A percentile compares a stretch with the other conserved stretches of the same genome.
These are phyloP conservation scores for Oreochromis aureus DNA, from an alignment of 2,113 vertebrate species.

Conservation along the genomic window DNA sequence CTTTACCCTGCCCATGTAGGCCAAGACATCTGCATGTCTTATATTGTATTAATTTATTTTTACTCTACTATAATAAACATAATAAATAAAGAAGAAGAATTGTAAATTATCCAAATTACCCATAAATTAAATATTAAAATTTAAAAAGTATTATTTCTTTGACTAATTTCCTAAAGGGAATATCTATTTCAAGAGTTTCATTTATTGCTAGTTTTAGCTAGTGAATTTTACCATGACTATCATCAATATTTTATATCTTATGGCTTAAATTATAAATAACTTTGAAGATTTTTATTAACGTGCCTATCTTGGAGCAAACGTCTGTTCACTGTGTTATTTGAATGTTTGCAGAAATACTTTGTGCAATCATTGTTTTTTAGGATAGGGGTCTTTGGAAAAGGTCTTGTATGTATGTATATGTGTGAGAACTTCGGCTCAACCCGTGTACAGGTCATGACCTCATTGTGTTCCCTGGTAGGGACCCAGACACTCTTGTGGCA, in stretches of 20 bases:
- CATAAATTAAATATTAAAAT: background rate
- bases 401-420: background rate
- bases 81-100: background rate
- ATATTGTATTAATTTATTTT: background rate
- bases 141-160: background rate
- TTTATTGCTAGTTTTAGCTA: background rate
- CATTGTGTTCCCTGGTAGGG: slow-evolving; percentile 71
- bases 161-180: background rate
- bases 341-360: background rate
- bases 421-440: slow-evolving; percentile 71
- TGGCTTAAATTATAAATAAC: background rate
- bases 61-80: background rate
- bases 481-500: slow-evolving; percentile 66
- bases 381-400: background rate
- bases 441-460: slow-evolving; percentile 73
- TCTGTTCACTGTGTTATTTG: background rate
- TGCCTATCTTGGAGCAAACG: background rate
- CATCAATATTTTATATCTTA: background rate
- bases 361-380: background rate
- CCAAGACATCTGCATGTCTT: background rate
- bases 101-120: background rate
- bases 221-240: background rate
- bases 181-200: background rate
- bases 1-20: background rate
- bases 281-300: background rate